Evolutionary conservation across 2,113 vertebrate species (phyloP).

Genomic region (Dasyurus viverrinus): DNA sequence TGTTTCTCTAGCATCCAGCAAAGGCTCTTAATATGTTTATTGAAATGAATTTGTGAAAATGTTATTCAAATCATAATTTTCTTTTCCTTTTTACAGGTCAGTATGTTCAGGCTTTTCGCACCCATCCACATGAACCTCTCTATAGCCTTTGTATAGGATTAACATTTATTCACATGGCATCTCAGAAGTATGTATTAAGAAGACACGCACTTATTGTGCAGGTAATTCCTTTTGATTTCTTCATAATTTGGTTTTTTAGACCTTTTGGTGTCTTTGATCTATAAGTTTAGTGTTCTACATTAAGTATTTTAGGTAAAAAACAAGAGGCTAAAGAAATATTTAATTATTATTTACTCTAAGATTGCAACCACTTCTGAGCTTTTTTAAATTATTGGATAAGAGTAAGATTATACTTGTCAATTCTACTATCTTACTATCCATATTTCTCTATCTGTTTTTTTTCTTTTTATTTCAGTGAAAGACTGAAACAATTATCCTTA

Average conservation of each 20-base stretch:
- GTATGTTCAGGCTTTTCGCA: constrained; percentile 94
- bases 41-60: background rate
- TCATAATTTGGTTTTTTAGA: background rate
- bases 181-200: constrained; percentile 95
- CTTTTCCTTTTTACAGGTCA: constrained; percentile 86
- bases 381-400: background rate
- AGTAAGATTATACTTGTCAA: background rate
- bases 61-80: constrained; percentile 16
- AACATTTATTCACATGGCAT: constrained; percentile 98
- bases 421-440: background rate
- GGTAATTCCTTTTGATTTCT: constrained; percentile 82
- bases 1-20: background rate
- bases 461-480: background rate
- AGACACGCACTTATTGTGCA: constrained; percentile 94
- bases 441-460: background rate
- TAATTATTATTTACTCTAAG: background rate
- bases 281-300: background rate
- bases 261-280: background rate
- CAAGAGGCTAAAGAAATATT: background rate
- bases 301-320: background rate
- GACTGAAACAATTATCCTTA: background rate
- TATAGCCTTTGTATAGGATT: constrained; percentile 94
- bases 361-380: background rate
- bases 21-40: background rate
- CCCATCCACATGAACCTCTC: constrained; percentile 88